Conservation (phyloP, 1,140 invertebrate genomes). For the Drosophila willistoni region DNA sequence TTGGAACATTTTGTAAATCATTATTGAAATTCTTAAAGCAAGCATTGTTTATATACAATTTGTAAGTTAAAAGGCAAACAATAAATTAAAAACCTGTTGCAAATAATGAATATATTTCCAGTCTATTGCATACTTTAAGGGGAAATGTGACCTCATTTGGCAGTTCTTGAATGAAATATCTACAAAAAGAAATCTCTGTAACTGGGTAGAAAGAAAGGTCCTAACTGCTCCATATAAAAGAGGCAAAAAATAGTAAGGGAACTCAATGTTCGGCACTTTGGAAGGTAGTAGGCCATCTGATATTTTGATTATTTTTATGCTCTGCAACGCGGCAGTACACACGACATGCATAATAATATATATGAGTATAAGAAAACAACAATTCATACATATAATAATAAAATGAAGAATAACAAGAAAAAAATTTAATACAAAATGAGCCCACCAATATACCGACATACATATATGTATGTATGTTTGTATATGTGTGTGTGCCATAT, state of each 20-base stretch:
- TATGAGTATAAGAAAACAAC: constrained; percentile 24
- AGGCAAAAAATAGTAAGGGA: neutral
- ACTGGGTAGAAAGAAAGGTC: too few relatives aligned
- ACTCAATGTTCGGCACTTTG: neutral
- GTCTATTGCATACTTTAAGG: too few relatives aligned
- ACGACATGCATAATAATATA: constrained; percentile 74
- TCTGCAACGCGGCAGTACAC: constrained; percentile 44
- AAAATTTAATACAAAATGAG: constrained; percentile 38
- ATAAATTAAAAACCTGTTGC: too few relatives aligned
- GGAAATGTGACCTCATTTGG: too few relatives aligned
- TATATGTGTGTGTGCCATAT: neutral
- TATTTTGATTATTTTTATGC: neutral
- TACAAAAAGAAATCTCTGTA: too few relatives aligned
- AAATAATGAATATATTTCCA: too few relatives aligned
- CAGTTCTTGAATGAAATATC: too few relatives aligned
- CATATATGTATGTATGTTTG: neutral
- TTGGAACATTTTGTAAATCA: too few relatives aligned
- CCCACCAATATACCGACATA: neutral
- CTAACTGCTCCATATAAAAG: too few relatives aligned
- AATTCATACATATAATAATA: constrained; percentile 59
- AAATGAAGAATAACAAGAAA: constrained; percentile 49
- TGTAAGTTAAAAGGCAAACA: too few relatives aligned
- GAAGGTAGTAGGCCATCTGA: neutral
- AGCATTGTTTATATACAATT: too few relatives aligned
- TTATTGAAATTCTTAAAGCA: too few relatives aligned